Percentiles rank a stretch among this genome's conserved stretches.
Conservation (phyloP, 2,113 vertebrate species). For the Oophaga pumilio region DNA sequence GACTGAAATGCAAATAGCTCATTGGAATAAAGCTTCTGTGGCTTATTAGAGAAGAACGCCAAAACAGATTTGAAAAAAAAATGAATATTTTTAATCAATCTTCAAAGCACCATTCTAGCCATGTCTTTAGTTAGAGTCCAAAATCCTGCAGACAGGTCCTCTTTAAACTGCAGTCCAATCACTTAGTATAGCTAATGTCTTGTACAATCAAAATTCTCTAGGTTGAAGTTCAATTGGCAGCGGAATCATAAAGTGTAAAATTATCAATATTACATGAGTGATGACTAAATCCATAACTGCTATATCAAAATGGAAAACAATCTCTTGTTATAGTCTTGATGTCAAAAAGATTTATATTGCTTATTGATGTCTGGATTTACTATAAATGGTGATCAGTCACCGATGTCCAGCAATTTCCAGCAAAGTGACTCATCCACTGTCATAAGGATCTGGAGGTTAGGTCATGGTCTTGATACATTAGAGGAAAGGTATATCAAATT, state of each 20-base stretch:
- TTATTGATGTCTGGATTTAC: neutral
- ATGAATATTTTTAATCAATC: too few species aligned
- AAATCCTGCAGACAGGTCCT: too few species aligned
- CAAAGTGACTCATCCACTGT: neutral
- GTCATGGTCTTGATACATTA: neutral
- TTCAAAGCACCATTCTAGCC: too few species aligned
- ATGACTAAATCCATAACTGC: neutral
- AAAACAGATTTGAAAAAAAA: too few species aligned
- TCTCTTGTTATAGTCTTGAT: neutral
- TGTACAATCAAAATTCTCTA: neutral
- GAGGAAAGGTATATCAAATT: neutral
- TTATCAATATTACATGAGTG: neutral
- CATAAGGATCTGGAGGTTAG: neutral
- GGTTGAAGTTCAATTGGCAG: neutral
- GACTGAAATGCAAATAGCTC: too few species aligned
- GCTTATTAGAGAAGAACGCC: too few species aligned
- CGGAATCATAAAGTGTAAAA: neutral
- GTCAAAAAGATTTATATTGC: neutral
- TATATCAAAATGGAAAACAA: neutral
- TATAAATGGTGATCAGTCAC: neutral
- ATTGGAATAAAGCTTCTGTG: too few species aligned
- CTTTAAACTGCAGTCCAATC: neutral
- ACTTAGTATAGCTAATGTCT: neutral
- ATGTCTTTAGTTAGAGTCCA: too few species aligned
- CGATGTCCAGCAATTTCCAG: neutral